These are phyloP conservation scores for Drosophila acutilabella DNA, from an alignment of 2,888 invertebrate genomes.

Conservation along the genomic window DNA sequence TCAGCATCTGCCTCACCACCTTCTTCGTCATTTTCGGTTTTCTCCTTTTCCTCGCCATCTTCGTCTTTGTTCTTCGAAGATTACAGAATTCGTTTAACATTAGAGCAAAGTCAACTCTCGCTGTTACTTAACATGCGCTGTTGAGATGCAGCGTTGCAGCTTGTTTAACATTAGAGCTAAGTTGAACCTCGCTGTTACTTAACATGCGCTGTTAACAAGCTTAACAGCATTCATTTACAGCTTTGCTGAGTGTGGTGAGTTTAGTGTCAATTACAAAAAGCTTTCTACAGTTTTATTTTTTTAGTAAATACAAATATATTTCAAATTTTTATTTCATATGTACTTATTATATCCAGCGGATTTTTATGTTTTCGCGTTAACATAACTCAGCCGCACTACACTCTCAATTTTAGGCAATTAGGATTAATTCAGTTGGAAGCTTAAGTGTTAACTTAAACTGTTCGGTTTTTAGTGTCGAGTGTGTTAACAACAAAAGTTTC, in stretches of 20 bases:
- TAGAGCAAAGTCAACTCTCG: constrained; percentile 12
- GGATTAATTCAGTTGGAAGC: constrained; percentile 50
- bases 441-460: constrained; percentile 43
- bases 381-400: constrained; percentile 73
- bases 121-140: constrained; percentile 45
- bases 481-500: constrained; percentile 37
- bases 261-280: constrained; percentile 54
- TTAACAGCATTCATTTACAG: constrained; percentile 9
- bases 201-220: constrained; percentile 48
- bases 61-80: constrained; percentile 53
- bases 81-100: constrained; percentile 23
- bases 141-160: constrained; percentile 9
- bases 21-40: constrained; percentile 29
- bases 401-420: constrained; percentile 43
- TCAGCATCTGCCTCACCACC: constrained; percentile 25
- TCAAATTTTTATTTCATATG: constrained; percentile 57
- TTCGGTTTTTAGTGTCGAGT: constrained; percentile 26
- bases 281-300: constrained; percentile 22
- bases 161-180: constrained; percentile 23
- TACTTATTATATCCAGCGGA: constrained; percentile 65
- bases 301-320: constrained; percentile 79
- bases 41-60: constrained; percentile 51
- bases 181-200: constrained; percentile 21
- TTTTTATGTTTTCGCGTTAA: constrained; percentile 79
- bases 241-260: constrained; percentile 18